Conservation (phyloP, 2,113 vertebrate genomes). For the Rallus limicola region DNA sequence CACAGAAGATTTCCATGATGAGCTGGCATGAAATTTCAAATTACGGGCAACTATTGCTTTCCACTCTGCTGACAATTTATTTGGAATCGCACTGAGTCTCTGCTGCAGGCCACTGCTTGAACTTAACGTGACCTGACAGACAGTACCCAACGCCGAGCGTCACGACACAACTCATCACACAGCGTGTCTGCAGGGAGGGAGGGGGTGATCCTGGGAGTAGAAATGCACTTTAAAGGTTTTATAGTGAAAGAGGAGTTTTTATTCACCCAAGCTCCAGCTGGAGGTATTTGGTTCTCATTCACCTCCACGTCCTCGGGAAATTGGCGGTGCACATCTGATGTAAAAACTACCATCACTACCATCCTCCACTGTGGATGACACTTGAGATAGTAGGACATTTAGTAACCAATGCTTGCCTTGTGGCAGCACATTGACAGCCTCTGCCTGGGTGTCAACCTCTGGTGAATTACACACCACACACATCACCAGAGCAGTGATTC, state of each 20-base stretch:
- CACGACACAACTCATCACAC: background rate
- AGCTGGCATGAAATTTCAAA: slow-evolving; percentile 59
- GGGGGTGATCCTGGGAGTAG: background rate
- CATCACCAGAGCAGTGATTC: background rate
- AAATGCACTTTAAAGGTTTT: background rate
- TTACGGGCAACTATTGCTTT: slow-evolving; percentile 55
- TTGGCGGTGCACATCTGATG: background rate
- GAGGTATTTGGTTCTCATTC: background rate
- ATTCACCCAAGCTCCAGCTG: background rate
- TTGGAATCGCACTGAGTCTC: background rate
- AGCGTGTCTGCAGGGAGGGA: background rate
- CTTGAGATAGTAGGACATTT: background rate
- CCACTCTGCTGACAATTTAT: slow-evolving; percentile 45
- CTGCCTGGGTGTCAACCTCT: background rate
- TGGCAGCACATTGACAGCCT: background rate
- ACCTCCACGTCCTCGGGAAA: background rate
- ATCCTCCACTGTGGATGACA: background rate
- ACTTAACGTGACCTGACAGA: slow-evolving; percentile 55
- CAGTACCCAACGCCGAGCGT: accelerated
- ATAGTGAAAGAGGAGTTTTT: background rate
- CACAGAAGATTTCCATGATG: background rate
- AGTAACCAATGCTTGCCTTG: background rate
- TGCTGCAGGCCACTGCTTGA: slow-evolving; percentile 29
- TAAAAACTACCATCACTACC: background rate
- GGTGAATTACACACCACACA: accelerated